Evolutionary conservation across 2,797 vertebrate species (phyloP).

Genomic region (Sebastiscus tertius): DNA sequence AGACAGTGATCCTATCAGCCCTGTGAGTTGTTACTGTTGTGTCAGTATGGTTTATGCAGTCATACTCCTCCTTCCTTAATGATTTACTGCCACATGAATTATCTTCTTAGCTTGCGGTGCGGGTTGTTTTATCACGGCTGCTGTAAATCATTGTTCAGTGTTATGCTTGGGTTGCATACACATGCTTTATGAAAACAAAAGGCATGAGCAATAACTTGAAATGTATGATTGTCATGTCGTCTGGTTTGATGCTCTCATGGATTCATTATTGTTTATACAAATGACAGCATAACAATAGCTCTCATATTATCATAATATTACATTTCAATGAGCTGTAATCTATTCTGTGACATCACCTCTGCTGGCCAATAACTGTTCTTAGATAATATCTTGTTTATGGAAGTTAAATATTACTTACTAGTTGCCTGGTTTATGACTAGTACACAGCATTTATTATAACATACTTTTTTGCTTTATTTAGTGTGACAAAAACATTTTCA

Average conservation of each 20-base stretch:
- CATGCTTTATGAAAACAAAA: constrained; percentile 37
- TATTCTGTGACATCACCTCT: too few species aligned
- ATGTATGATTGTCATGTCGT: neutral
- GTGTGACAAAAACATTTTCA: neutral
- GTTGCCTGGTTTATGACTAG: neutral
- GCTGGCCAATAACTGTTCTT: neutral
- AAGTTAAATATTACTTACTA: neutral
- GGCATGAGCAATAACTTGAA: neutral
- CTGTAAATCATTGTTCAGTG: constrained; percentile 47
- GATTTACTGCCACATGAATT: constrained; percentile 40
- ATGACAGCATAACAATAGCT: neutral
- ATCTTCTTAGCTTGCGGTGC: constrained; percentile 1
- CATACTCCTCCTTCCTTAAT: neutral
- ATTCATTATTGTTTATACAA: neutral
- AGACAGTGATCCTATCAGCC: neutral
- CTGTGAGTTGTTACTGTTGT: neutral
- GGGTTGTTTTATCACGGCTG: neutral
- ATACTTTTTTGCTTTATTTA: neutral
- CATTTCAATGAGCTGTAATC: neutral
- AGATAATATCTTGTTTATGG: neutral
- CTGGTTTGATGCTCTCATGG: neutral
- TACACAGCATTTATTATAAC: neutral
- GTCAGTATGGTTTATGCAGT: constrained; percentile 1
- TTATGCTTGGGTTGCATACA: neutral
- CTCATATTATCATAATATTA: neutral